phyloP scores from a whole-genome alignment of 2,888 invertebrate genomes.

The Macroteleia sp. region DNA sequence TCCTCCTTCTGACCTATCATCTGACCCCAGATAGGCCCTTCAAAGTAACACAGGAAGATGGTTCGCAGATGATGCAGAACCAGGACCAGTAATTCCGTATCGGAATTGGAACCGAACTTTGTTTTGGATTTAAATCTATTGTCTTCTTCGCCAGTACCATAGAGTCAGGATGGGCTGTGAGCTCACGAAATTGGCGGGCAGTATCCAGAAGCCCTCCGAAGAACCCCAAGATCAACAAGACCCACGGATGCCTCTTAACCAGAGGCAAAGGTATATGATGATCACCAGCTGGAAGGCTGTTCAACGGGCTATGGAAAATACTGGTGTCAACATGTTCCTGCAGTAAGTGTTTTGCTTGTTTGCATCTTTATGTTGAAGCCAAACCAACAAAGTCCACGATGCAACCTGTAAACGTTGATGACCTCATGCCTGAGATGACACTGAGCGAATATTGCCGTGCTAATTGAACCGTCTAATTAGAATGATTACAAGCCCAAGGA shows the following conservation, averaged over 20 bases:
- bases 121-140: neutral
- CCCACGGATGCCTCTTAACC: constrained; percentile 88
- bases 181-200: constrained; percentile 89
- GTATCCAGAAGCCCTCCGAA: constrained; percentile 48
- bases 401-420: neutral
- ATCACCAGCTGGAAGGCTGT: constrained; percentile 96
- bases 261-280: constrained; percentile 93
- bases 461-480: constrained; percentile 13
- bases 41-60: constrained; percentile 8
- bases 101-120: neutral
- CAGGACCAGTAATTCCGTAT: constrained; percentile 20
- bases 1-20: neutral
- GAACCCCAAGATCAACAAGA: constrained; percentile 67
- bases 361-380: neutral
- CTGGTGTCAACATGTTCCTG: constrained; percentile 95
- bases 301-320: constrained; percentile 93
- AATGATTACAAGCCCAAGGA: constrained; percentile 11
- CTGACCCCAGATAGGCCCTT: too few species aligned
- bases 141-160: neutral
- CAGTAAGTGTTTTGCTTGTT: constrained; percentile 88
- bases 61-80: constrained; percentile 30
- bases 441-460: neutral
- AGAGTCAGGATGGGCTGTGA: constrained; percentile 89
- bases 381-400: neutral
- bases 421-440: too few species aligned